phyloP scores from a whole-genome alignment of 1,140 invertebrate genomes.

The Drosophila nigrodunni region DNA sequence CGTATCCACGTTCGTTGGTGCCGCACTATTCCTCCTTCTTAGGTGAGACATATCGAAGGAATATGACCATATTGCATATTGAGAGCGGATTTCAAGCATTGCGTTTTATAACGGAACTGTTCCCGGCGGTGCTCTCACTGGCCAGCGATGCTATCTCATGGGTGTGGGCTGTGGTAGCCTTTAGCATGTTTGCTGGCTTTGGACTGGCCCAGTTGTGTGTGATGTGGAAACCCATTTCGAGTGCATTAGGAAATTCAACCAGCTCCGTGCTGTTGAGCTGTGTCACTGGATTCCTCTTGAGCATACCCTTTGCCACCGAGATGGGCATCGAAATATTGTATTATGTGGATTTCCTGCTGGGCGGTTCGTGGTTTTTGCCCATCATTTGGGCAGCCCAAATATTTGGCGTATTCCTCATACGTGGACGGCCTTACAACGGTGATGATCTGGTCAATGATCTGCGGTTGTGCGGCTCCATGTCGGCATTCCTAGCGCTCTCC shows the following conservation, averaged over 20 bases:
- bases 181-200: conserved; percentile 93
- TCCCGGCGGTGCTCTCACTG: conserved; percentile 92
- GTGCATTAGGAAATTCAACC: conserved; percentile 92
- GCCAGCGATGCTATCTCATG: conserved; percentile 85
- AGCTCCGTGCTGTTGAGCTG: conserved; percentile 95
- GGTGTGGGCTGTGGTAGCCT: conserved; percentile 94
- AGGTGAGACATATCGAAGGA: conserved; percentile 84
- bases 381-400: conserved; percentile 91
- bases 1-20: conserved; percentile 68
- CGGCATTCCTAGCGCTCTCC: conserved; percentile 91
- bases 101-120: conserved; percentile 92
- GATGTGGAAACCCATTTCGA: conserved; percentile 86
- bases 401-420: conserved; percentile 91
- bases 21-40: conserved; percentile 82
- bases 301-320: conserved; percentile 94
- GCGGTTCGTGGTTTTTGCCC: conserved; percentile 94
- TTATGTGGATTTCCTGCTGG: conserved; percentile 92
- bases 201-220: conserved; percentile 92
- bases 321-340: conserved; percentile 93
- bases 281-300: conserved; percentile 92
- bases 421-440: conserved; percentile 93
- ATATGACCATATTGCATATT: conserved; percentile 54
- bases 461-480: conserved; percentile 86
- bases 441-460: conserved; percentile 92
- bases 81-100: conserved; percentile 92